Conservation (phyloP, 2,888 invertebrate genomes). For the Agriopis aurantiaria region DNA sequence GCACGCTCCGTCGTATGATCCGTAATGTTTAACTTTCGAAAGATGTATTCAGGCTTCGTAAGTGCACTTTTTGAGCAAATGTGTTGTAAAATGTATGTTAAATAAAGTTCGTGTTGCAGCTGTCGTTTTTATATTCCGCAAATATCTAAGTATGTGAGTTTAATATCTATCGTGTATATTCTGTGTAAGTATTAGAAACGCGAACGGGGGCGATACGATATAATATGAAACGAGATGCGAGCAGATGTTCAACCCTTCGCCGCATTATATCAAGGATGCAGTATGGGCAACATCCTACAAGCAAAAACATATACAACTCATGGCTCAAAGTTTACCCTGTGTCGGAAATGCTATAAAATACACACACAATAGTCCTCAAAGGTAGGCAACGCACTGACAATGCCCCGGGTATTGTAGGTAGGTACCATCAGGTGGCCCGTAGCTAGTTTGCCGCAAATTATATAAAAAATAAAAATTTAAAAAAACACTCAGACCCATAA, state of each 20-base stretch:
- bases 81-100: not conserved
- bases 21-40: too few relatives aligned
- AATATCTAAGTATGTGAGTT: conserved; percentile 63
- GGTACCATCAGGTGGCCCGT: too few relatives aligned
- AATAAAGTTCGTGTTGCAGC: conserved; percentile 62
- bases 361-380: too few relatives aligned
- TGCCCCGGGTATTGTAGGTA: too few relatives aligned
- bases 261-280: conserved; percentile 7
- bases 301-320: not conserved
- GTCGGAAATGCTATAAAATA: too few relatives aligned
- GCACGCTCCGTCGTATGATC: too few relatives aligned
- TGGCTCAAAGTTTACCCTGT: not conserved
- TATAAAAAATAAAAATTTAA: too few relatives aligned
- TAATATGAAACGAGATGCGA: conserved; percentile 53
- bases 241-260: conserved; percentile 60
- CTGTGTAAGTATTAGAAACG: conserved; percentile 65
- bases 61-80: too few relatives aligned
- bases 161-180: conserved; percentile 72
- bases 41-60: too few relatives aligned
- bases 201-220: conserved; percentile 55
- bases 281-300: conserved; percentile 17
- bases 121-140: conserved; percentile 68
- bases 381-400: too few relatives aligned
- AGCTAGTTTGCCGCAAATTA: too few relatives aligned
- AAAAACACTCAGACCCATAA: not conserved